Evolutionary conservation across 2,113 vertebrate genomes (phyloP), one percentile per base, ranked within the genome.

Genomic region (Mustela nigripes): DNA sequence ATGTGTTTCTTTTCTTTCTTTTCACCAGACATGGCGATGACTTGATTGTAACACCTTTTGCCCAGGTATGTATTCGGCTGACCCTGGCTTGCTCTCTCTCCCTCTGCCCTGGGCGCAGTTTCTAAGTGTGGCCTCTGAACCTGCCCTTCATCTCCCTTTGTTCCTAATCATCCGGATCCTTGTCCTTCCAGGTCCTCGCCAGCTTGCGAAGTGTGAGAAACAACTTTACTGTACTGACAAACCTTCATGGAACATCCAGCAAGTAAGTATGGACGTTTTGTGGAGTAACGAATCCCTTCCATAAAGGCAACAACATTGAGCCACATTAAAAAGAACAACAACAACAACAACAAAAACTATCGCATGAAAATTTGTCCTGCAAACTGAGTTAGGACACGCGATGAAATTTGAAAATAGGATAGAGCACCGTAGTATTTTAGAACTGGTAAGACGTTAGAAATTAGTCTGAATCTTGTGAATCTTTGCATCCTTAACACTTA

Each of bases 31-130:
- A 99, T 2, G 99, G 99, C 36, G 99, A 99, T 79, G 99, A 99
- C 98, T 97, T 99, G 98, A 99, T 99, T 10, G 99, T 99, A 96
- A 99, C 99, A 39, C 99, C 99, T 0, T 99, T 99, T 69, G 99
- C 99, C 45, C 99, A 99, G 99, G 99, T 99, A 97, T n/a, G 98
- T 98, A n/a, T 82, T 28, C 1, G 8, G 42, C 39, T 73, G 22
- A 14, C 28, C 45, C 62, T 26, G 4, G 42, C 48, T 26, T 62
- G 60, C 60, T 74, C 11, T 0, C 45, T 73, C 58, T 62, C 16
- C 1, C 16, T 53, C 33, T 36, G 11, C 21, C n/a, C 42, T 31
- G 21, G n/a, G 28, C 39, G 4, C 36, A 24, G 9, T 90, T 69
- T 58, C 53, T 56, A 63, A 91, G 39, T 7, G 31, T 80, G 82